These are phyloP conservation scores for Pandemis cinnamomeana DNA, from an alignment of 2,888 invertebrate genomes.

Conservation along the genomic window DNA sequence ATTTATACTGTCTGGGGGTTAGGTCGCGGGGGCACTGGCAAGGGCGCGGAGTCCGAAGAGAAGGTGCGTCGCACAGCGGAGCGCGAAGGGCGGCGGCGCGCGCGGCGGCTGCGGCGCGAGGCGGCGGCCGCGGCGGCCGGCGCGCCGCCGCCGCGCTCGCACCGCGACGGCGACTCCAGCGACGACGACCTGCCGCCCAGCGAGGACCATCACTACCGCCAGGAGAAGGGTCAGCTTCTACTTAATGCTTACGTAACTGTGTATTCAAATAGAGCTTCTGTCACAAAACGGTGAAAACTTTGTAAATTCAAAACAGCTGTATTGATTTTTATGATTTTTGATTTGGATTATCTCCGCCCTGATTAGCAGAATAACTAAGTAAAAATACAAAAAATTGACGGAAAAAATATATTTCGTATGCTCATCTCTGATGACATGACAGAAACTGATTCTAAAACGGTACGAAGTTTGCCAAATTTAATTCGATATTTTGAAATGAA, in stretches of 20 bases:
- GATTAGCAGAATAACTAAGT: no score
- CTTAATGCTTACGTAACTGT: background rate
- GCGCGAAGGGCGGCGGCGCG: slow-evolving; percentile 95
- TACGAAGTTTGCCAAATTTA: no score
- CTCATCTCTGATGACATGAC: no score
- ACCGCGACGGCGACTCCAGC: slow-evolving; percentile 97
- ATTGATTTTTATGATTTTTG: no score
- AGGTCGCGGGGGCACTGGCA: slow-evolving; percentile 63
- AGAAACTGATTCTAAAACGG: no score
- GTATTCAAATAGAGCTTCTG: no score
- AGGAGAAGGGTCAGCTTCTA: slow-evolving; percentile 60
- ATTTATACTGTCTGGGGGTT: background rate
- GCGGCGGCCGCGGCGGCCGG: slow-evolving; percentile 77
- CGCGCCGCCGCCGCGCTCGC: slow-evolving; percentile 86
- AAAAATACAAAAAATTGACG: no score
- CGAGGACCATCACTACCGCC: slow-evolving; percentile 84
- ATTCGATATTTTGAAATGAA: no score
- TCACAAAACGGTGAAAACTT: no score
- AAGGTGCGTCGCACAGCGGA: slow-evolving; percentile 93
- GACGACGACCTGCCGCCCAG: slow-evolving; percentile 97
- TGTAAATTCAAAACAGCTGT: no score
- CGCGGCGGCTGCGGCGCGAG: slow-evolving; percentile 92
- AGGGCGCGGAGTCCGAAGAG: slow-evolving; percentile 81
- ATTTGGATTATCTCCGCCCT: no score
- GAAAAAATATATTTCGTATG: no score